Evolutionary conservation across 2,888 invertebrate genomes (phyloP).

Genomic region (Lycocerus yunnanus): DNA sequence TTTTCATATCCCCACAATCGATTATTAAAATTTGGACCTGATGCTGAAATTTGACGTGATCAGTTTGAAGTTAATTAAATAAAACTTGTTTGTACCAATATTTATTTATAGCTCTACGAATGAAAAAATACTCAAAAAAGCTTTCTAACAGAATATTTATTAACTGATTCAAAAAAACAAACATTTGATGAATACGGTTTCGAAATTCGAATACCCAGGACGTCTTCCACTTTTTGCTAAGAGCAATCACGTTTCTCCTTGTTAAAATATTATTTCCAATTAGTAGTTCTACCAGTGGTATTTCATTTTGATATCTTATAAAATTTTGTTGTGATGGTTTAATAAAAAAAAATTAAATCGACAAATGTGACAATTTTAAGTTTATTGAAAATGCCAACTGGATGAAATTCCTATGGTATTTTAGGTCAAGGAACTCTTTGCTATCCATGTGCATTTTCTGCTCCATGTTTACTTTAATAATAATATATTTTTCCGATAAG

Average conservation of each 20-base stretch:
- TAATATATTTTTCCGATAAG: not conserved
- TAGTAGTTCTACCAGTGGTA: not conserved
- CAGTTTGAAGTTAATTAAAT: not conserved
- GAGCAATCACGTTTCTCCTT: not conserved
- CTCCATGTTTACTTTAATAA: not conserved
- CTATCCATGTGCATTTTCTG: not conserved
- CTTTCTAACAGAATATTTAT: not conserved
- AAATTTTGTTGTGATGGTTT: too few species aligned
- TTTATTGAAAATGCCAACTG: not conserved
- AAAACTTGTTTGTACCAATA: not conserved
- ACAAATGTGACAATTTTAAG: not conserved
- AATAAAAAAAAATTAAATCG: not conserved
- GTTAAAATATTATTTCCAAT: not conserved
- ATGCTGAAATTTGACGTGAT: not conserved
- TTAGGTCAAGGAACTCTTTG: not conserved
- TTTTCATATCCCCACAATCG: not conserved
- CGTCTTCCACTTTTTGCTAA: not conserved
- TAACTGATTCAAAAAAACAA: not conserved
- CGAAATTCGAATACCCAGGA: not conserved
- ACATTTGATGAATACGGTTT: not conserved
- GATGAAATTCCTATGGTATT: not conserved
- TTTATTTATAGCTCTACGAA: not conserved
- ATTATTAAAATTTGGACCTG: not conserved
- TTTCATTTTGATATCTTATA: not conserved
- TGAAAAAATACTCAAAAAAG: not conserved